phyloP scores from a whole-genome alignment of 2,797 vertebrate species.

The Cirrhinus molitorella region DNA sequence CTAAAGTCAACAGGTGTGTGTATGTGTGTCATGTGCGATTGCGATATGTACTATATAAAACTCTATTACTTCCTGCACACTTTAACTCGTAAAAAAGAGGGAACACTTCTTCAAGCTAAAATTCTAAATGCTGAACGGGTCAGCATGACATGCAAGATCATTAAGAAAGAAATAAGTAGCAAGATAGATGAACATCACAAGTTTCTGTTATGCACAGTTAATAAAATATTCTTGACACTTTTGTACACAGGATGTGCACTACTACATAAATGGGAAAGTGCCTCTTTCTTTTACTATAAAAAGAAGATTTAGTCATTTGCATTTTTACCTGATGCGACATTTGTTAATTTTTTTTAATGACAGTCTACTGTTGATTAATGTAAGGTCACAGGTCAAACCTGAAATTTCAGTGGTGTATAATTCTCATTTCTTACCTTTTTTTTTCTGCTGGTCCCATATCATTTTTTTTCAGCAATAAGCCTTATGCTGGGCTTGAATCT shows the following conservation, averaged over 20 bases:
- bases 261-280: not conserved
- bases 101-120: not conserved
- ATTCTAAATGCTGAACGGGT: not conserved
- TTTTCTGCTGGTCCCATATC: not conserved
- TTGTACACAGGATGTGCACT: not conserved
- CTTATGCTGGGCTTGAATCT: not conserved
- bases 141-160: not conserved
- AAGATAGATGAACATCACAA: not conserved
- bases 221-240: not conserved
- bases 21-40: constrained; percentile 63
- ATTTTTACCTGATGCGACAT: not conserved
- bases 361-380: not conserved
- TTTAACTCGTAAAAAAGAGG: constrained; percentile 30
- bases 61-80: constrained; percentile 55
- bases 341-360: not conserved
- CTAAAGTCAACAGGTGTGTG: constrained; percentile 65
- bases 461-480: not conserved
- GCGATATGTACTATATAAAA: constrained; percentile 54
- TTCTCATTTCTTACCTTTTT: constrained; percentile 24
- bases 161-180: not conserved
- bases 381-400: constrained; percentile 31
- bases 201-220: not conserved
- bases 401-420: not conserved
- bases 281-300: not conserved
- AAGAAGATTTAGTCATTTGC: no score